Base-by-base conservation (phyloP, 1,140 invertebrate genomes). In the Coptotermes formosanus region DNA sequence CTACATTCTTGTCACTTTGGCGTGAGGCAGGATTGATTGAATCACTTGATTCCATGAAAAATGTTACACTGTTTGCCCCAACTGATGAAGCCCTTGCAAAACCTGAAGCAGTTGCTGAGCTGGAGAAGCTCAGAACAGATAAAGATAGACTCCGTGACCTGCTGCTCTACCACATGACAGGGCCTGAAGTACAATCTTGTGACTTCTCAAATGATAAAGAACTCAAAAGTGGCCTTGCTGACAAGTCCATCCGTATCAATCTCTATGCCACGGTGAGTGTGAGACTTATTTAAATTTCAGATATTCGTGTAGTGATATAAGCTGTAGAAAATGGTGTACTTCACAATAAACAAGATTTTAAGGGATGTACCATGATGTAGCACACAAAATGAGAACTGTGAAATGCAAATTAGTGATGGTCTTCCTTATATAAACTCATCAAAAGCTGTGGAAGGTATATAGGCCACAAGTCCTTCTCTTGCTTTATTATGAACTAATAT, bases 101-200 rank as follows among this genome's bases (percentile, higher is more conserved):
- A 85, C 85, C 88, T 16, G 86, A 86, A 38, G 90, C 91, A 21
- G 91, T 93, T 87, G 88, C 89, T 85, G 92, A 92, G 11, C 89
- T 93, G 75, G 88, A 91, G 81, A 89, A 88, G 82, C 85, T 88
- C 4, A 84, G 85, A 30, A 90, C 91, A 16, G 88, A 92, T 87
- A 87, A 91, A 43, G 89, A 91, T 82, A 91, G 92, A 88, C 88
- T 94, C 55, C 88, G 91, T 55, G 91, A 93, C 43, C 89, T 95
- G 85, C 89, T 95, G 0, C 90, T 91, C 75, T 94, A 93, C 88
- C 94, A 95, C 86, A 91, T 94, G 32, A 89, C 92, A 25, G 89
- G 91, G 69, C 91, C 92, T 8, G 91, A 92, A 88, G 88, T 92
- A 9, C 90, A 91, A 86, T 91, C 91, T 4, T 92, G 91, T 82